Percentiles rank a stretch among this genome's conserved stretches.
Conservation (phyloP, 1,140 invertebrate genomes). For the Nixonia krombeini region DNA sequence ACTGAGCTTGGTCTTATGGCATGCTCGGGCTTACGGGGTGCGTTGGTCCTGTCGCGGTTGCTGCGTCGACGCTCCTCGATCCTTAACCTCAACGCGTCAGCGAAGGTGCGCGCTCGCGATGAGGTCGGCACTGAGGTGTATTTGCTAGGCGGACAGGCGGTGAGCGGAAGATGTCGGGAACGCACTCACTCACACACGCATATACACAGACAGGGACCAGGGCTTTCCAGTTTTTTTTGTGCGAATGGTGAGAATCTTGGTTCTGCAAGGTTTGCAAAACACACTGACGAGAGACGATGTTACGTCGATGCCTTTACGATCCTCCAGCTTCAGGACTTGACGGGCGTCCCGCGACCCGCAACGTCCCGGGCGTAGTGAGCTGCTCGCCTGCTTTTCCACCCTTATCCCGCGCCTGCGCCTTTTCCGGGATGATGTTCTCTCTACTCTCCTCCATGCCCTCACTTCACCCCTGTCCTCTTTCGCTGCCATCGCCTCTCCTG, state of each 20-base stretch:
- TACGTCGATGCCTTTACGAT: constrained; percentile 31
- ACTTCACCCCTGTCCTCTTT: constrained; percentile 26
- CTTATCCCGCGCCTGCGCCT: constrained; percentile 63
- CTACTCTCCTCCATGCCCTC: constrained; percentile 34
- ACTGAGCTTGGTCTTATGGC: background rate
- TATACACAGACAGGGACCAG: background rate
- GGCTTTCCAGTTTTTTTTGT: background rate
- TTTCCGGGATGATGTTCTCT: constrained; percentile 47
- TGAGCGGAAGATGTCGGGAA: background rate
- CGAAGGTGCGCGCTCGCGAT: background rate
- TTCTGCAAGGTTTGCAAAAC: constrained; percentile 5
- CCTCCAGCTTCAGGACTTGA: constrained; percentile 35
- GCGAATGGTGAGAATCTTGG: background rate
- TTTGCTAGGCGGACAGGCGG: no score
- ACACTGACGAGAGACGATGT: constrained; percentile 19
- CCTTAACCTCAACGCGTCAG: background rate
- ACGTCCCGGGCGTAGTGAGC: constrained; percentile 70
- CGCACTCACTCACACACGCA: background rate
- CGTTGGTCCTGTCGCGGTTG: no score
- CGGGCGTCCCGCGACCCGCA: constrained; percentile 56
- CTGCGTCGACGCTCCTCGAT: background rate
- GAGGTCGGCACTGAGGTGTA: background rate
- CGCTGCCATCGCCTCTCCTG: no score
- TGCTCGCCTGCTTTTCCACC: constrained; percentile 65
- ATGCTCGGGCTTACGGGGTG: no score